Evolutionary conservation across 2,113 vertebrate genomes (phyloP), one percentile per base, ranked within the genome.

Genomic region (Chamaetylas fuelleborni): DNA sequence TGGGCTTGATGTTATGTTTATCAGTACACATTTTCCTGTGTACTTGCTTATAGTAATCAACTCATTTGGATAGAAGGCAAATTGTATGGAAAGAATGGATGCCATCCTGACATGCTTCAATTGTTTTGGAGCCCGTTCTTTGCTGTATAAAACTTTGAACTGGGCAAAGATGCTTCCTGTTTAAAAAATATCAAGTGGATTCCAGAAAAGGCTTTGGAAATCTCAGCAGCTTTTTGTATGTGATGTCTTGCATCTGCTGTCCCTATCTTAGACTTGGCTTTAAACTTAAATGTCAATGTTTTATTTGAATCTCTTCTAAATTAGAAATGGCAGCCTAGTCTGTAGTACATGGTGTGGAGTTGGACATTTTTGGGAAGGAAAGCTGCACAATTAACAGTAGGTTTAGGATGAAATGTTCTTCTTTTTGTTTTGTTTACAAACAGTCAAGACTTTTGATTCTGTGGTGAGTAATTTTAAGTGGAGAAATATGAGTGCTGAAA

Each of bases 401-500:
- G 36, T 72, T 76, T 65, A 69, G 29, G 86, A 36, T 42, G 48
- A 91, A 78, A 73, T 40, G 12, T 38, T 74, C 11, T 38, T 61
- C 56, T 80, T 58, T 79, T 42, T 54, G 11, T 58, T 91, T 72
- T 77, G 64, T 90, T 96, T 94, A 78, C 72, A 60, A 74, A 66
- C 0, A 0, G 81, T 90, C 33, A 50, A 43, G 29, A 62, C 45
- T 90, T 94, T 80, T 80, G 57, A 86, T 91, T 86, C 69, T 43
- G 31, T 94, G 60, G 69, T 89, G 77, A 84, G 88, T 94, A 95
- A 86, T 91, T 83, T 65, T 60, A 81, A 94, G 38, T 71, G 64
- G 54, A 96, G 72, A 95, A 94, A 64, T 54, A 34, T 3, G 42
- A 92, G 76, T 87, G 42, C 62, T 91, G 48, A 88, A 95, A 97